A percentile compares a stretch with the other conserved stretches of the same genome.
These are phyloP conservation scores for Alosa sapidissima DNA, from an alignment of 2,797 vertebrate species.

Conservation along the genomic window DNA sequence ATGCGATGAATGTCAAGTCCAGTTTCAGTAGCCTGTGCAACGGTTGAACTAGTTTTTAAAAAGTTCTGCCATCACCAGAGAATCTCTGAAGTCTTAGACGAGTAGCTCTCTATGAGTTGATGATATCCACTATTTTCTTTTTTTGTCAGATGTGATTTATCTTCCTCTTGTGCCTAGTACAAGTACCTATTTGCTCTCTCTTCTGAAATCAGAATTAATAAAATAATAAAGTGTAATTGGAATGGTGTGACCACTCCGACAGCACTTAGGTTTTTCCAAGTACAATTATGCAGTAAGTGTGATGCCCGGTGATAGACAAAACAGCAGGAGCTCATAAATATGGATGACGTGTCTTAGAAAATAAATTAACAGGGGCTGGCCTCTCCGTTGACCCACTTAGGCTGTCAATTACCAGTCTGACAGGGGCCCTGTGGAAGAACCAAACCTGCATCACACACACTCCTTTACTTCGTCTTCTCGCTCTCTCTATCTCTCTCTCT, in stretches of 20 bases:
- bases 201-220: constrained; percentile 64
- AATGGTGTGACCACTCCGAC: constrained; percentile 72
- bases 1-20: constrained; percentile 12
- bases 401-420: constrained; percentile 89
- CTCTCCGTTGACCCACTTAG: constrained; percentile 93
- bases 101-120: constrained; percentile 54
- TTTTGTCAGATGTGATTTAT: constrained; percentile 38
- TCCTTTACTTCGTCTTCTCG: constrained; percentile 46
- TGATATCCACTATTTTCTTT: constrained; percentile 32
- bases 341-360: constrained; percentile 89
- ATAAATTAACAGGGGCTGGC: constrained; percentile 94
- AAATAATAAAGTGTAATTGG: constrained; percentile 72
- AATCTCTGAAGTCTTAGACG: neutral
- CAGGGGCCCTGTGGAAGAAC: constrained; percentile 82
- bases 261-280: constrained; percentile 80
- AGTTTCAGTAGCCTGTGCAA: neutral
- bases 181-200: constrained; percentile 49
- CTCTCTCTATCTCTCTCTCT: neutral
- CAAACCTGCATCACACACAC: constrained; percentile 78
- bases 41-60: neutral
- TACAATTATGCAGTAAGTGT: constrained; percentile 85
- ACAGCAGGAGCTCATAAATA: constrained; percentile 97
- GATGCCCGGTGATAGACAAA: constrained; percentile 93
- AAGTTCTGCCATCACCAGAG: neutral
- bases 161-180: constrained; percentile 45